Percentiles rank a stretch among this genome's conserved stretches.
Conservation (phyloP, 2,797 vertebrate species). For the Ibycter americanus region DNA sequence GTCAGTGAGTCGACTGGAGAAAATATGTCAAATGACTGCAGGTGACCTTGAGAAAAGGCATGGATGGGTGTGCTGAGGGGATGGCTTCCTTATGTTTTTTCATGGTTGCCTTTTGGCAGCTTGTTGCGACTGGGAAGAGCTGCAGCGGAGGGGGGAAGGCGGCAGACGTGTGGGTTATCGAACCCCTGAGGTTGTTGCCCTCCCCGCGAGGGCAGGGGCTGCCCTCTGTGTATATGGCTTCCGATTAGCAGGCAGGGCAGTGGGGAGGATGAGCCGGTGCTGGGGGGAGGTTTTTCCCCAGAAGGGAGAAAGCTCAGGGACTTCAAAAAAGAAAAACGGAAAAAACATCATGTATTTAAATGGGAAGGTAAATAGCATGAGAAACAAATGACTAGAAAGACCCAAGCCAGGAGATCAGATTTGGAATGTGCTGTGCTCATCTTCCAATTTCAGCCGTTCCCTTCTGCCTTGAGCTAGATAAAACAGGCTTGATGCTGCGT, state of each 20-base stretch:
- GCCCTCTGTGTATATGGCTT: rapidly evolving
- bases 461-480: background rate
- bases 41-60: constrained; percentile 17
- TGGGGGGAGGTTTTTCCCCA: background rate
- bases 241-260: background rate
- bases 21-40: background rate
- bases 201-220: background rate
- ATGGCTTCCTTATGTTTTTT: background rate
- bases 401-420: background rate
- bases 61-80: background rate
- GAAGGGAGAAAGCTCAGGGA: background rate
- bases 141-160: background rate
- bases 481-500: background rate
- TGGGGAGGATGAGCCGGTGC: rapidly evolving
- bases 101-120: background rate
- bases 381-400: background rate
- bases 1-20: background rate
- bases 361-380: background rate
- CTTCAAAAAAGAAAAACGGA: background rate
- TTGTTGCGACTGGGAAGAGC: background rate
- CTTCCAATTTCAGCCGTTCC: background rate
- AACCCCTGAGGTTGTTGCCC: background rate
- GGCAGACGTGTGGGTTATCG: background rate
- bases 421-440: background rate
- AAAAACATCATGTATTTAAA: background rate